Evolutionary conservation across 1,140 invertebrate genomes (phyloP).

Genomic region (Parasteatoda tepidariorum): DNA sequence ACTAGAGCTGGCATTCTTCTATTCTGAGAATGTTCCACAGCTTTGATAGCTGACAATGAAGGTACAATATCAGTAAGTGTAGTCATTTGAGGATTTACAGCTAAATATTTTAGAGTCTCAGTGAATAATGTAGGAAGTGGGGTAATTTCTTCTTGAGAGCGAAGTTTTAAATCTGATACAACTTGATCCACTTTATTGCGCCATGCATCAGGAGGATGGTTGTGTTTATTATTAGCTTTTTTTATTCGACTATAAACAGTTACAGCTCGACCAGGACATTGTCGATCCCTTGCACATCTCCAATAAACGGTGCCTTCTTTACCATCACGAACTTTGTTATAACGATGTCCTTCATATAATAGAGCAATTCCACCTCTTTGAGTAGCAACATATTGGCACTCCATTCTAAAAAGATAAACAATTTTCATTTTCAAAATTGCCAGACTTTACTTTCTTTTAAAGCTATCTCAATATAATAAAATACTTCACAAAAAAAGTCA

Average conservation of each 20-base stretch:
- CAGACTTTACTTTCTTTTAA: too few relatives aligned
- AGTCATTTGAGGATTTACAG: conserved; percentile 63
- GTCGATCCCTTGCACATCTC: conserved; percentile 65
- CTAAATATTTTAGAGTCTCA: conserved; percentile 65
- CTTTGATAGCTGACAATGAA: conserved; percentile 60
- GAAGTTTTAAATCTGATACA: conserved; percentile 61
- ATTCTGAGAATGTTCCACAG: conserved; percentile 53
- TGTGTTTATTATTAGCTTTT: conserved; percentile 66
- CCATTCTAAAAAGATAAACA: conserved; percentile 60
- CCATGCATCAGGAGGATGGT: conserved; percentile 65
- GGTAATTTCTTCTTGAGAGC: conserved; percentile 60
- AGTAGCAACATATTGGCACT: conserved; percentile 66
- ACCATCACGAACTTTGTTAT: conserved; percentile 66
- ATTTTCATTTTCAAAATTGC: neutral
- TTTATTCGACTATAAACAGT: conserved; percentile 66
- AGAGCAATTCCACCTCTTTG: conserved; percentile 65
- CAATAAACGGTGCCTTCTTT: conserved; percentile 66
- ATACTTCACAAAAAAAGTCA: too few relatives aligned
- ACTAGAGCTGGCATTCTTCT: conserved; percentile 53
- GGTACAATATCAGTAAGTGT: conserved; percentile 61
- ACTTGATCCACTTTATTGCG: conserved; percentile 61
- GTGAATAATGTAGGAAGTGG: conserved; percentile 61
- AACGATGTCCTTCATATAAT: conserved; percentile 65
- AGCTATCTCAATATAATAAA: too few relatives aligned
- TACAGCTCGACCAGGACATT: conserved; percentile 66